Conservation (phyloP, 2,888 invertebrate species). For the Apamea crenata region DNA sequence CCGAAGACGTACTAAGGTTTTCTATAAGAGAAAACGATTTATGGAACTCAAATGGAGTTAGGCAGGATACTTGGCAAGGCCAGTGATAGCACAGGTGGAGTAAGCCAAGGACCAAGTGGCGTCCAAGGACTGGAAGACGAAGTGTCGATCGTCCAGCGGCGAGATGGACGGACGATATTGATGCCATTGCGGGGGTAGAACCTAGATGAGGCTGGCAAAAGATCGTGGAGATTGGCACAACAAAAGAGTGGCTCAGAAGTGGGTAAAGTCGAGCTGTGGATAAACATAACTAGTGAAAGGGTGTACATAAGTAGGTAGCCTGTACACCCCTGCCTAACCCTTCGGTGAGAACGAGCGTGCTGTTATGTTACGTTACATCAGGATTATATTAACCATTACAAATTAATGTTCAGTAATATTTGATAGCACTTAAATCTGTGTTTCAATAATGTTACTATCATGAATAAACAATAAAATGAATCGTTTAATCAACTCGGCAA, state of each 20-base stretch:
- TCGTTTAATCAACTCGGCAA: constrained; percentile 1
- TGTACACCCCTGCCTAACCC: neutral
- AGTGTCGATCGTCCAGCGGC: neutral
- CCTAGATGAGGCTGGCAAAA: no score
- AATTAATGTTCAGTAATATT: constrained; percentile 26
- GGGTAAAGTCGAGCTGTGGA: no score
- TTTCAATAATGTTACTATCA: neutral
- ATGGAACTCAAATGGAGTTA: no score
- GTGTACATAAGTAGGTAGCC: neutral
- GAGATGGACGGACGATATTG: neutral
- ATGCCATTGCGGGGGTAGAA: neutral
- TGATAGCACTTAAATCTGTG: neutral
- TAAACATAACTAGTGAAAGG: neutral
- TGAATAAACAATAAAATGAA: neutral
- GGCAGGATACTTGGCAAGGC: neutral
- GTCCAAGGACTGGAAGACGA: neutral
- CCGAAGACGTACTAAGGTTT: no score
- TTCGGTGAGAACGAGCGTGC: no score
- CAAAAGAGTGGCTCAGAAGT: no score
- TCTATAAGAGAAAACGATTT: no score
- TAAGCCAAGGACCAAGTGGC: neutral
- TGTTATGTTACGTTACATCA: no score
- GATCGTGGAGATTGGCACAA: no score
- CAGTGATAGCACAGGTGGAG: neutral
- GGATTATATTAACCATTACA: neutral